phyloP scores from a whole-genome alignment of 1,140 invertebrate genomes.

The Contarinia nasturtii region DNA sequence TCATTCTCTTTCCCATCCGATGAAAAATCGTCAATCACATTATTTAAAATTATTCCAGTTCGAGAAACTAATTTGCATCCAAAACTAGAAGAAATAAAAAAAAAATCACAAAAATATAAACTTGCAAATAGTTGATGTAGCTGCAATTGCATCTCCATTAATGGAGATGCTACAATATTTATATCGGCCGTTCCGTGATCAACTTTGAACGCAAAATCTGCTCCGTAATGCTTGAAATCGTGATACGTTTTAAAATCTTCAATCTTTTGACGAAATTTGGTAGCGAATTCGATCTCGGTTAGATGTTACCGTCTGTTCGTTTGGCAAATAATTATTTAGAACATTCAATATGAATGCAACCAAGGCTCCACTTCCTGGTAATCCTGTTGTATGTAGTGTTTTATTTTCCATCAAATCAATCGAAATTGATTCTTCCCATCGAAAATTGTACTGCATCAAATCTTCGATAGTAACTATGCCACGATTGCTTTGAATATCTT shows the following conservation, averaged over 20 bases:
- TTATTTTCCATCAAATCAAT: conserved; percentile 32
- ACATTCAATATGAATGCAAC: conserved; percentile 72
- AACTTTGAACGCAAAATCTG: conserved; percentile 25
- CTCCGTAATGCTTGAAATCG: conserved; percentile 47
- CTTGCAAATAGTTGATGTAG: conserved; percentile 76
- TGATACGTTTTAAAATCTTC: conserved; percentile 42
- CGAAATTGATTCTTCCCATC: conserved; percentile 37
- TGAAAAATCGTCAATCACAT: conserved; percentile 94
- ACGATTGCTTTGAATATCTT: conserved; percentile 45
- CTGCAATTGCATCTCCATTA: conserved; percentile 72
- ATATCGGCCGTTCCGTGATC: too few relatives aligned
- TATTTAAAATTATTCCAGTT: conserved; percentile 81
- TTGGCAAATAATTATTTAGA: conserved; percentile 40
- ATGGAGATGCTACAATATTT: conserved; percentile 56
- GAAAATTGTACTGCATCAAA: conserved; percentile 36
- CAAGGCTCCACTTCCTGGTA: conserved; percentile 65
- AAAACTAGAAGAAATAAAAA: background rate
- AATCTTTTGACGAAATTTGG: conserved; percentile 31
- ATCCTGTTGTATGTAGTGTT: conserved; percentile 50
- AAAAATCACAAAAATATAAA: conserved; percentile 32
- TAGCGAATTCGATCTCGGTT: conserved; percentile 28
- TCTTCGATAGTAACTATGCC: conserved; percentile 65
- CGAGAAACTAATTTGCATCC: background rate
- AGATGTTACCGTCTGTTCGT: conserved; percentile 19
- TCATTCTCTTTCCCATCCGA: conserved; percentile 55